Conservation (phyloP, 2,888 invertebrate genomes). For the Carcina quercana region DNA sequence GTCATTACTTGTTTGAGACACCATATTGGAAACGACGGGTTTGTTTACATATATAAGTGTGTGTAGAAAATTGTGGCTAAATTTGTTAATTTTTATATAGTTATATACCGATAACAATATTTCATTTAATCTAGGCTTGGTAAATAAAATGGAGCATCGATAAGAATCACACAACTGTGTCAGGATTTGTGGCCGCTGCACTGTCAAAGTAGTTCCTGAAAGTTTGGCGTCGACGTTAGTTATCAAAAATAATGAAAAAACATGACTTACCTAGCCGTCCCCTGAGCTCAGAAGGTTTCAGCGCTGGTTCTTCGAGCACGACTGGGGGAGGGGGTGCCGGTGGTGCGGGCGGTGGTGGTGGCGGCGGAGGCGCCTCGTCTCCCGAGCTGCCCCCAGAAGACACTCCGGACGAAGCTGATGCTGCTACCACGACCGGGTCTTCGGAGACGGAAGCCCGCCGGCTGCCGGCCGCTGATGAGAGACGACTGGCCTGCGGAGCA, state of each 20-base stretch:
- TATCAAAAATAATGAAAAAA: not conserved
- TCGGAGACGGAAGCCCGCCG: slow-evolving; percentile 57
- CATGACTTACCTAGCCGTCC: slow-evolving; percentile 47
- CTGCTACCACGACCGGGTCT: slow-evolving; percentile 39
- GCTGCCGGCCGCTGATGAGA: slow-evolving; percentile 63
- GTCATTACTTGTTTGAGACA: no score
- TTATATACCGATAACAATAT: no score
- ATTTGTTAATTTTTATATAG: no score
- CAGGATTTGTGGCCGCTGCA: no score
- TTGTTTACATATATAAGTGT: no score
- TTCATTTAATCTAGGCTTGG: no score
- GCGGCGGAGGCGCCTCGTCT: slow-evolving; percentile 79
- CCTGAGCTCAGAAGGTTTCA: slow-evolving; percentile 78
- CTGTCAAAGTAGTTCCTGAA: no score
- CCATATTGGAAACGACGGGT: no score
- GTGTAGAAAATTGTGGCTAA: no score
- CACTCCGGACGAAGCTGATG: slow-evolving; percentile 49
- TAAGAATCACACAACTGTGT: no score
- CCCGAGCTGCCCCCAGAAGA: slow-evolving; percentile 59
- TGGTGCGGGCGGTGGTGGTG: slow-evolving; percentile 78
- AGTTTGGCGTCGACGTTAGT: no score
- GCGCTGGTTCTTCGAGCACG: slow-evolving; percentile 79
- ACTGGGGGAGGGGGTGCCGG: slow-evolving; percentile 60
- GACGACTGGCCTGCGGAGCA: slow-evolving; percentile 47
- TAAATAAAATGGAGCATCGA: no score